Evolutionary conservation across 2,888 invertebrate species (phyloP), one percentile per base, ranked within the genome.

Genomic region (Blastobasis lacticolella): DNA sequence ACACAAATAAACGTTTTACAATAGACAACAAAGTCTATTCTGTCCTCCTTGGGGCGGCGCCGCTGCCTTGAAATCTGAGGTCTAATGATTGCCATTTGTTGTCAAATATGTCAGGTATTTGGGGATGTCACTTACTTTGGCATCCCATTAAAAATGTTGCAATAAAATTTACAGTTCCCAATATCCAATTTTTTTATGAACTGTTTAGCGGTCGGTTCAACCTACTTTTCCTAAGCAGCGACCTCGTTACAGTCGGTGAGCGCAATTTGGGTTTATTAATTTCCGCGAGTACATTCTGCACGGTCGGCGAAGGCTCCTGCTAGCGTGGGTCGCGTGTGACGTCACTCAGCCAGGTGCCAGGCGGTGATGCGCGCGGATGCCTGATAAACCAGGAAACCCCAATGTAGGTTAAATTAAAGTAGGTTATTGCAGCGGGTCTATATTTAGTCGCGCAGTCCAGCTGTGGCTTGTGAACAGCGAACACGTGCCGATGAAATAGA

Each of bases 401-500:
- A 70, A 87, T 81, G 82, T 88, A 83, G 87, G 88, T 87, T 85
- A 86, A 73, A 76, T 72, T 76, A 82, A 88, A 88, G 73, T 89
- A 78, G 88, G 88, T 88, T 88, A 88, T 82, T 88, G 88, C 87
- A 88, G 86, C 66, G 61, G 63, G 66, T 69, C 67, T 76, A 74
- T 71, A 77, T 75, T 80, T 73, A 76, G 71, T 64, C 63, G 62
- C 61, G 62, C 78, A 86, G 82, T 85, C 72, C 66, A 70, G 67
- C 58, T 64, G 61, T 57, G 64, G 63, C 69, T 65, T 61, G 62
- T 63, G 71, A 64, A 60, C 67, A 44, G 74, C 61, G 58, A 63
- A 71, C 70, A 76, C 78, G 78, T 73, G 59, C 61, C 53, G 55
- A 64, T 71, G 64, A 63, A 53, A 59, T 58, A 50, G 51, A 52